A percentile compares a stretch with the other conserved stretches of the same genome.
Conservation (phyloP, 2,888 invertebrate genomes). For the Pterostichus niger region DNA sequence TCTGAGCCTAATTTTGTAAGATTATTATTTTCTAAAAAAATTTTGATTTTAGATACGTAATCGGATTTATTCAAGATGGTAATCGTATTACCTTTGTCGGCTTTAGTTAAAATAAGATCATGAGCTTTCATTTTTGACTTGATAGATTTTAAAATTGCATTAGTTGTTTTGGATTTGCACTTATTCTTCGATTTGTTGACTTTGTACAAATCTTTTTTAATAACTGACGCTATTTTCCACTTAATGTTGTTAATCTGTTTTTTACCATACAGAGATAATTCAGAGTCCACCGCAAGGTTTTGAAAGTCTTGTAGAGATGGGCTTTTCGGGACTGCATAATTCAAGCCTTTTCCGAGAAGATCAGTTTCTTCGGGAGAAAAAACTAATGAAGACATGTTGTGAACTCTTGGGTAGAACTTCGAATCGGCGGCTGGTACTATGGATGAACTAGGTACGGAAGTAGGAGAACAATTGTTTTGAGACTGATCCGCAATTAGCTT, state of each 20-base stretch:
- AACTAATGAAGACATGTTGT: background rate
- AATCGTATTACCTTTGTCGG: constrained; percentile 17
- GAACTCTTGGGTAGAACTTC: background rate
- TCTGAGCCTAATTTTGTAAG: background rate
- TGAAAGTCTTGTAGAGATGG: background rate
- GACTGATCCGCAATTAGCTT: no score
- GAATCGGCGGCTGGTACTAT: background rate
- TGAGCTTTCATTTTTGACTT: background rate
- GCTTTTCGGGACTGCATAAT: background rate
- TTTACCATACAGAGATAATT: background rate
- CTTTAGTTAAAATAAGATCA: constrained; percentile 4
- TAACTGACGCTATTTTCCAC: no score
- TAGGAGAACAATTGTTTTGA: no score
- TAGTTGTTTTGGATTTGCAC: background rate
- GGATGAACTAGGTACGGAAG: background rate
- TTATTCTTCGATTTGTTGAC: background rate
- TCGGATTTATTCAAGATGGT: background rate
- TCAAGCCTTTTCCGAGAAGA: background rate
- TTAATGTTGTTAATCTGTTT: background rate
- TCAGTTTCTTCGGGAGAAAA: background rate
- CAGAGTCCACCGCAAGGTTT: background rate
- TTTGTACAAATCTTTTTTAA: no score
- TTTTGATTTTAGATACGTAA: background rate
- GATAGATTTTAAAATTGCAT: background rate
- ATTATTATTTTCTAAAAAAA: background rate